These are phyloP conservation scores for Halictus rubicundus DNA, from an alignment of 1,140 invertebrate genomes.

Conservation along the genomic window DNA sequence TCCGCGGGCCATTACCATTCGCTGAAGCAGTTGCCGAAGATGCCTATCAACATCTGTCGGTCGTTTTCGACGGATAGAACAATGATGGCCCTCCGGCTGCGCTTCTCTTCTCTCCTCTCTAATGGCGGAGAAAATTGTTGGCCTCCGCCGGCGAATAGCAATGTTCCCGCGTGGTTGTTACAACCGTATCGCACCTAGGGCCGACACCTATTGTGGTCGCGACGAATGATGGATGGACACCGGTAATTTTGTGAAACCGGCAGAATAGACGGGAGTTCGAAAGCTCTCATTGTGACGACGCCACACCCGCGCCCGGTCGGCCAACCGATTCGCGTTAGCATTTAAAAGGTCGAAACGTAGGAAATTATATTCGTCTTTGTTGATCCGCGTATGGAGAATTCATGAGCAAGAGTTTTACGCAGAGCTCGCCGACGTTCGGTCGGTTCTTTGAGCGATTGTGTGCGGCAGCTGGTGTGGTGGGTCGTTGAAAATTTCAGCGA, in stretches of 20 bases:
- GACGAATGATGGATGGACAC: conserved; percentile 15
- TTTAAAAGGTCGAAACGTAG: neutral
- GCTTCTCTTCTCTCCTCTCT: conserved; percentile 25
- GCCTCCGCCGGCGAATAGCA: conserved; percentile 9
- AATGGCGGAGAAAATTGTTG: conserved; percentile 37
- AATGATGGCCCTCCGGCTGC: neutral
- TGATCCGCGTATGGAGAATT: no score
- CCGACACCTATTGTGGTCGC: conserved; percentile 23
- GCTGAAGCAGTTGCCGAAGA: conserved; percentile 51
- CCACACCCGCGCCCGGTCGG: neutral
- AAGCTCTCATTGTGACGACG: neutral
- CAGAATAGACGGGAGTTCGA: no score
- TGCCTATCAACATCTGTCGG: conserved; percentile 39
- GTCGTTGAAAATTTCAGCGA: no score
- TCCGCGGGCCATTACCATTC: conserved; percentile 30
- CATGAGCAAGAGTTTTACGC: no score
- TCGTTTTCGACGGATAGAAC: conserved; percentile 33
- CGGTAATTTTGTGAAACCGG: conserved; percentile 20
- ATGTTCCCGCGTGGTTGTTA: neutral
- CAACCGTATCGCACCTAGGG: conserved; percentile 12
- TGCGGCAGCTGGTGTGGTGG: no score
- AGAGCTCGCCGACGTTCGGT: no score
- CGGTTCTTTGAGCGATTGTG: no score
- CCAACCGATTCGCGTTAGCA: neutral
- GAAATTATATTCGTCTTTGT: no score